These are phyloP conservation scores for Acanthopleura granulata DNA, from an alignment of 2,888 invertebrate species.

Conservation along the genomic window DNA sequence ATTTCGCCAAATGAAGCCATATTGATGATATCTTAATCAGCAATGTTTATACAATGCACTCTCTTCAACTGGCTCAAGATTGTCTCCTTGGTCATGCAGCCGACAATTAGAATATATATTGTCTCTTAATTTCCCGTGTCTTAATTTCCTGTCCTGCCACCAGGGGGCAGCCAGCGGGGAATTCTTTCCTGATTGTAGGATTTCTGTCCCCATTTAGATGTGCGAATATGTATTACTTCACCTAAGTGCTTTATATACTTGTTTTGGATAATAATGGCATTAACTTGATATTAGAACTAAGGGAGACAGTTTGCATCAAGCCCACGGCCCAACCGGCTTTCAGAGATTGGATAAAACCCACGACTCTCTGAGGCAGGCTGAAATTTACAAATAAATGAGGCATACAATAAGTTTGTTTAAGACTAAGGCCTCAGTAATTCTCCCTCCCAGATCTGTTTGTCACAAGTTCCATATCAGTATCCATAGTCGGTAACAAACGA, in stretches of 20 bases:
- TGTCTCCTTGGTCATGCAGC: neutral
- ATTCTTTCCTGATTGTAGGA: neutral
- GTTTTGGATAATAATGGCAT: constrained; percentile 16
- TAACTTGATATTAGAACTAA: constrained; percentile 6
- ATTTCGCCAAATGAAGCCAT: constrained; percentile 15
- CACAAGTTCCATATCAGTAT: constrained; percentile 16
- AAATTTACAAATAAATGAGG: constrained; percentile 19
- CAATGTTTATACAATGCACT: constrained; percentile 16
- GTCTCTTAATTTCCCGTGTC: constrained; percentile 10
- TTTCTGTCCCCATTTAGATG: constrained; percentile 1
- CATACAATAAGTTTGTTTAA: constrained; percentile 17
- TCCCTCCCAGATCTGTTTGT: constrained; percentile 12
- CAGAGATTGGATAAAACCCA: neutral
- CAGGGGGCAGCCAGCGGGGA: neutral
- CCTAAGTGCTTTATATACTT: constrained; percentile 17
- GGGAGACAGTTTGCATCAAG: neutral
- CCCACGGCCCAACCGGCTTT: neutral
- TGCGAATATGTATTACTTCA: constrained; percentile 19
- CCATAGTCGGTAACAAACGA: constrained; percentile 4
- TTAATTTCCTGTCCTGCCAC: constrained; percentile 9
- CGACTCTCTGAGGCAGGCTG: neutral
- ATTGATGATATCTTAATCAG: constrained; percentile 19
- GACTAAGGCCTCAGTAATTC: constrained; percentile 6
- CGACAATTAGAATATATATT: constrained; percentile 18
- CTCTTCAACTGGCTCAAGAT: neutral